Evolutionary conservation across 1,140 invertebrate genomes (phyloP), one percentile per base, ranked within the genome.

Genomic region (Tyrophagus putrescentiae): DNA sequence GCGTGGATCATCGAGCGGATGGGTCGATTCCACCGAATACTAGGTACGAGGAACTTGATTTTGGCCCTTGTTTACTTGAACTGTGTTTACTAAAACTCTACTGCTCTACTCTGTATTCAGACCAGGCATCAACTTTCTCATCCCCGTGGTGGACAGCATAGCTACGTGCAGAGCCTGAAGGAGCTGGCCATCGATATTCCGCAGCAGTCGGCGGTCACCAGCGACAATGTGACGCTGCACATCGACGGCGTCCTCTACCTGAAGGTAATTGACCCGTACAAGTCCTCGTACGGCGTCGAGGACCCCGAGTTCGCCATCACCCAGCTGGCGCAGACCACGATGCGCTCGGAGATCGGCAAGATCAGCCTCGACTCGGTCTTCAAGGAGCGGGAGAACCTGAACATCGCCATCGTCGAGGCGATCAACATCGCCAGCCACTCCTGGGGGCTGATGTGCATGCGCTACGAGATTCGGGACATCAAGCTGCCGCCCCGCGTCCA

Each of bases 131-230:
- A 99, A 98, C 71, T 68, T 98, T 60, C 73, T 98, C 11, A 77
- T 95, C 62, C 96, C 96, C 5, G 72, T 99, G 64, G 72, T 96
- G 50, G 95, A 99, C 74, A 80, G 77, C 72, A 84, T 99, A 94
- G 87, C 76, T 98, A 99, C 78, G 93, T 98, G 21, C 96, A 99
- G 73, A 93, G 87, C 76, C 75, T 99, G 6, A 98, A 98, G 73
- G 96, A 99, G 87, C 90, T 98, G 63, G 92, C 94, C 0, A 98
- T 99, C 68, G 94, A 98, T 77, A 90, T 99, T 54, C 95, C 96
- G 0, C 85, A 98, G 71, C 96, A 99, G 72, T 91, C 87, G 72
- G 96, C 95, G 31, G 95, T 99, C 64, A 97, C 96, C 18, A 54
- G 64, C 75, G 93, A 98, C 73, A 98, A 97, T 77, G 96, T 99